Evolutionary conservation across 2,797 vertebrate genomes (phyloP).

Genomic region (Pangasius mekongensis): DNA sequence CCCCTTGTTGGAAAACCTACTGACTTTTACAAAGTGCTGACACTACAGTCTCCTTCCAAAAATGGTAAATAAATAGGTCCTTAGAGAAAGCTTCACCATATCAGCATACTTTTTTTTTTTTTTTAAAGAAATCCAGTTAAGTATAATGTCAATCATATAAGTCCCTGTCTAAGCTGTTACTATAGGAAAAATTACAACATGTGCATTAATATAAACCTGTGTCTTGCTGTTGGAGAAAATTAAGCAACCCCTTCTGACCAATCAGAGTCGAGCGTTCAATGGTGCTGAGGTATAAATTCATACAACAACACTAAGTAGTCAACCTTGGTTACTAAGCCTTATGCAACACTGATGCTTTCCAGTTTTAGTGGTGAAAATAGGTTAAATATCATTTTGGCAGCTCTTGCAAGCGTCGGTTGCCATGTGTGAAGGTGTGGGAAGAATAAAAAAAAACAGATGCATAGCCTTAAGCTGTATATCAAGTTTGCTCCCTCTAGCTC

Average conservation of each 20-base stretch:
- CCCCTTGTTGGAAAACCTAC: neutral
- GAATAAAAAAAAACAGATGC: neutral
- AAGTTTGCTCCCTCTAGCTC: neutral
- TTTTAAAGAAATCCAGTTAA: neutral
- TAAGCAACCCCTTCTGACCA: neutral
- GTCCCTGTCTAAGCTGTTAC: neutral
- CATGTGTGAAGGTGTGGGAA: slow-evolving; percentile 14
- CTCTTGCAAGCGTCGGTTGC: slow-evolving; percentile 38
- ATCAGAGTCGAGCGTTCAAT: neutral
- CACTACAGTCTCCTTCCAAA: neutral
- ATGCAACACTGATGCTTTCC: neutral
- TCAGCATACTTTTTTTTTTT: neutral
- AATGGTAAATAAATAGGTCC: neutral
- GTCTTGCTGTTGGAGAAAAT: neutral
- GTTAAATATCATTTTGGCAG: slow-evolving; percentile 58
- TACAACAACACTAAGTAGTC: neutral
- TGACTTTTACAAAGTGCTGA: neutral
- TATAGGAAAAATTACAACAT: neutral
- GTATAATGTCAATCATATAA: neutral
- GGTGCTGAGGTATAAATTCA: neutral
- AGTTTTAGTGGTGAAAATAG: slow-evolving; percentile 32
- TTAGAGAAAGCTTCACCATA: neutral
- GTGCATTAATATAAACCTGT: neutral
- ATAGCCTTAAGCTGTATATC: slow-evolving; percentile 19
- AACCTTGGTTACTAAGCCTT: neutral